These are phyloP conservation scores for Forpus xanthops DNA, from an alignment of 2,797 vertebrate genomes.

Conservation along the genomic window DNA sequence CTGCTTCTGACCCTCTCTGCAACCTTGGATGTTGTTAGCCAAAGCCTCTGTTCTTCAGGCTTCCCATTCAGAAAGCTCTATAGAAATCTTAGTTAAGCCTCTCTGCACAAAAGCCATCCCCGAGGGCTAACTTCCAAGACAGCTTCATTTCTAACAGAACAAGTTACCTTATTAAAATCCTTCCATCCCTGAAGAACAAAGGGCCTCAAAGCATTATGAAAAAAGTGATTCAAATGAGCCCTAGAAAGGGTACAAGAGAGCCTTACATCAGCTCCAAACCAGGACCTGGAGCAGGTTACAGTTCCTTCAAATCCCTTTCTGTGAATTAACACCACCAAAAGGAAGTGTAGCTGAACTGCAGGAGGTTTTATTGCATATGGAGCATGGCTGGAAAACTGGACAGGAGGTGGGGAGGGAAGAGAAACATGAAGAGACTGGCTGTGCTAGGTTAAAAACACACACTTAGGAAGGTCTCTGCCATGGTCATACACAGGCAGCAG, in stretches of 20 bases:
- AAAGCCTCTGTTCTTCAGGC: neutral
- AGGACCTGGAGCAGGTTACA: neutral
- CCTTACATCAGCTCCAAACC: neutral
- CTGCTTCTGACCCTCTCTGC: neutral
- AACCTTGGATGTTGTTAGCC: neutral
- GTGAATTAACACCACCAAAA: neutral
- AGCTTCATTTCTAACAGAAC: slow-evolving; percentile 38
- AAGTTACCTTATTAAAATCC: slow-evolving; percentile 42
- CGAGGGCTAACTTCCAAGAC: slow-evolving; percentile 17
- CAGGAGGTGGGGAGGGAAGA: neutral
- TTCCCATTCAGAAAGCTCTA: neutral
- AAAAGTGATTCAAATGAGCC: neutral
- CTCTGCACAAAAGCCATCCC: slow-evolving; percentile 1
- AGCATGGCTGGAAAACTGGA: neutral
- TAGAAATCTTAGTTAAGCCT: neutral
- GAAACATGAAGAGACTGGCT: neutral
- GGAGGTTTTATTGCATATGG: neutral
- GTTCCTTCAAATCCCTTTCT: neutral
- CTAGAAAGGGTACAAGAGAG: neutral
- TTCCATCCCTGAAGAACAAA: slow-evolving; percentile 45
- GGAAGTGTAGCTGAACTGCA: neutral
- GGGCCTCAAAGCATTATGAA: neutral
- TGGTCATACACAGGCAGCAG: neutral
- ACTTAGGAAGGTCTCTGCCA: neutral
- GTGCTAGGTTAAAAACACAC: neutral